phyloP scores from a whole-genome alignment of 2,113 vertebrate species.

The Myiagra hebetior region DNA sequence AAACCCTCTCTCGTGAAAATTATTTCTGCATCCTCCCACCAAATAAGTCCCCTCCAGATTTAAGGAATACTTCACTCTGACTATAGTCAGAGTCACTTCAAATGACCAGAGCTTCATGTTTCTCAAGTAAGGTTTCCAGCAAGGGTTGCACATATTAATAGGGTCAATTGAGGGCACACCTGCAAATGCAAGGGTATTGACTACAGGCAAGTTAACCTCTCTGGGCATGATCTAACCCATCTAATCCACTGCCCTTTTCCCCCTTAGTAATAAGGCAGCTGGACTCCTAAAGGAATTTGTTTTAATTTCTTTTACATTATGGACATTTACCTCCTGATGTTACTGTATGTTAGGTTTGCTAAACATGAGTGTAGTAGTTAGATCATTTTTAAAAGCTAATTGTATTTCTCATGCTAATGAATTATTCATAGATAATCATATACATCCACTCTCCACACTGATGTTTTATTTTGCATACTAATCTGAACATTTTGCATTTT shows the following conservation, averaged over 20 bases:
- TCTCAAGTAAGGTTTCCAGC: slow-evolving; percentile 4
- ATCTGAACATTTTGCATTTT: slow-evolving; percentile 63
- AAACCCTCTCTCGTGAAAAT: not conserved
- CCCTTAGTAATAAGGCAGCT: slow-evolving; percentile 6
- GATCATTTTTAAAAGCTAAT: slow-evolving; percentile 63
- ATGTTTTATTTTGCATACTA: slow-evolving; percentile 72
- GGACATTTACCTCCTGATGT: slow-evolving; percentile 25
- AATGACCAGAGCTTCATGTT: not conserved
- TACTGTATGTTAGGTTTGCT: slow-evolving; percentile 44
- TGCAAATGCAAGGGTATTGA: slow-evolving; percentile 59
- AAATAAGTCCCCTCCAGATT: not conserved
- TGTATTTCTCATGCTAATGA: slow-evolving; percentile 66
- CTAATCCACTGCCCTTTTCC: slow-evolving; percentile 19
- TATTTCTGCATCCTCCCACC: not conserved
- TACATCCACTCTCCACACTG: slow-evolving; percentile 53
- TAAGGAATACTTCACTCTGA: not conserved
- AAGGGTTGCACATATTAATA: slow-evolving; percentile 8
- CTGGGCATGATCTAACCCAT: not conserved
- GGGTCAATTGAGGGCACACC: slow-evolving; percentile 62
- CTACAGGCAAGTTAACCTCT: slow-evolving; percentile 46
- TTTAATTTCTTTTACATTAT: slow-evolving; percentile 49
- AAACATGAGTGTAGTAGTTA: slow-evolving; percentile 40
- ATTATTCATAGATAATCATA: slow-evolving; percentile 74
- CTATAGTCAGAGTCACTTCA: not conserved
- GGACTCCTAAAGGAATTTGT: slow-evolving; percentile 4